Evolutionary conservation across 2,797 vertebrate species (phyloP).

Genomic region (Thunnus albacares): DNA sequence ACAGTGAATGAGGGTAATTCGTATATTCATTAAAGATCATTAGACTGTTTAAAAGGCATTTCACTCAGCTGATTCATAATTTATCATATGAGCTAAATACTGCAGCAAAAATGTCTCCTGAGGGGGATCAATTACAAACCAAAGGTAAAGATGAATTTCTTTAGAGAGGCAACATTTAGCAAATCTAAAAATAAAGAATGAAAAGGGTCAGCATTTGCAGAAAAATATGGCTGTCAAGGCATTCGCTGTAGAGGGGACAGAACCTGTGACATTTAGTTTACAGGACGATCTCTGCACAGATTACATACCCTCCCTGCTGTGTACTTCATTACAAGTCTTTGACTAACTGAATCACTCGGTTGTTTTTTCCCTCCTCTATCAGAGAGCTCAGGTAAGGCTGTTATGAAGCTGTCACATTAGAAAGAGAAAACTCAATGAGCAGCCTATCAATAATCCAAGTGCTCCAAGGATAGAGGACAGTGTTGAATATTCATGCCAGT

Average conservation of each 20-base stretch:
- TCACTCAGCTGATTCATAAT: conserved; percentile 43
- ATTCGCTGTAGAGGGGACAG: not conserved
- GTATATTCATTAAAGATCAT: conserved; percentile 41
- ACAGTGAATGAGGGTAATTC: conserved; percentile 36
- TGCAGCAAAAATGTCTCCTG: conserved; percentile 23
- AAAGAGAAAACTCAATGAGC: conserved; percentile 58
- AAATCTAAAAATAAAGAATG: not conserved
- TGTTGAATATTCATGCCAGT: conserved; percentile 63
- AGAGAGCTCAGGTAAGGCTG: conserved; percentile 31
- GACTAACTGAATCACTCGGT: not conserved
- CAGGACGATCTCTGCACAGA: not conserved
- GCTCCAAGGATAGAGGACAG: conserved; percentile 24
- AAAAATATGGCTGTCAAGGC: not conserved
- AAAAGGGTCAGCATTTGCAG: not conserved
- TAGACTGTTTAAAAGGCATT: conserved; percentile 28
- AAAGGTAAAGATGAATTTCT: conserved; percentile 10
- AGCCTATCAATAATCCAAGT: conserved; percentile 61
- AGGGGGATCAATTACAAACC: conserved; percentile 22
- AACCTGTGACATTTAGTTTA: not conserved
- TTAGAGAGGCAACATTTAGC: not conserved
- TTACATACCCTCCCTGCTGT: not conserved
- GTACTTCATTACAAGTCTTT: not conserved
- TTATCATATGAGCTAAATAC: conserved; percentile 46
- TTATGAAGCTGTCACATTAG: conserved; percentile 52
- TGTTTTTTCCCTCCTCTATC: not conserved